A percentile compares a stretch with the other conserved stretches of the same genome.
These are phyloP conservation scores for Drosophila greeni DNA, from an alignment of 2,888 invertebrate genomes.

Conservation along the genomic window DNA sequence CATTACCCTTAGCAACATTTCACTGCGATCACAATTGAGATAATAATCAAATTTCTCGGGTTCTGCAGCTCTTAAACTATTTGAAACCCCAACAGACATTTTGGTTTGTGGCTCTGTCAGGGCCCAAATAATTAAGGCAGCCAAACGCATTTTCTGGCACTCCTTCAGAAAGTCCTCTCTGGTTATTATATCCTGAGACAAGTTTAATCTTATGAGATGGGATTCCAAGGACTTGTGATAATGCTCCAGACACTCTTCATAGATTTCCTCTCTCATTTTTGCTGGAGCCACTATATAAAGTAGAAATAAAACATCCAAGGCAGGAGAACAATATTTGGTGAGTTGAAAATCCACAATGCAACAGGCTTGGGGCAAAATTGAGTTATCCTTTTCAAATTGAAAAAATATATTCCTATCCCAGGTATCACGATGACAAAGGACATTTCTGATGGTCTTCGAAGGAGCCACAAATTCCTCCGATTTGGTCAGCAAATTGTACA, in stretches of 20 bases:
- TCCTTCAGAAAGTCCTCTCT: conserved; percentile 74
- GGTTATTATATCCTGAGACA: conserved; percentile 62
- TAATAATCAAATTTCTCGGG: conserved; percentile 77
- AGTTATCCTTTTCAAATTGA: conserved; percentile 58
- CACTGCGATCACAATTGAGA: conserved; percentile 77
- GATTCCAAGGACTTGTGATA: conserved; percentile 77
- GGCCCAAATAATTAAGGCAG: conserved; percentile 74
- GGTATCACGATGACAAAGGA: conserved; percentile 78
- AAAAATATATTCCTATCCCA: conserved; percentile 78
- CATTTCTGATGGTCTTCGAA: conserved; percentile 77
- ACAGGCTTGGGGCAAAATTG: conserved; percentile 76
- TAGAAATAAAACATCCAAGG: conserved; percentile 80
- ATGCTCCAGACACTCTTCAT: conserved; percentile 75
- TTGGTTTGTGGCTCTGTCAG: conserved; percentile 77
- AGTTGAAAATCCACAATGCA: conserved; percentile 81
- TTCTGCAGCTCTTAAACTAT: conserved; percentile 72
- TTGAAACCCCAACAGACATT: conserved; percentile 74
- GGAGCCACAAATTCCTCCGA: conserved; percentile 63
- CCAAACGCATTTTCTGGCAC: conserved; percentile 72
- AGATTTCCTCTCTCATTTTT: conserved; percentile 74
- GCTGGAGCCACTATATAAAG: conserved; percentile 79
- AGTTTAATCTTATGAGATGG: conserved; percentile 32
- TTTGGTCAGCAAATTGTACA: conserved; percentile 56
- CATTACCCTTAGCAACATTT: conserved; percentile 76
- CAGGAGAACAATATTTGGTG: conserved; percentile 81